Evolutionary conservation across 2,797 vertebrate genomes (phyloP).

Genomic region (Diglossa cyanea): DNA sequence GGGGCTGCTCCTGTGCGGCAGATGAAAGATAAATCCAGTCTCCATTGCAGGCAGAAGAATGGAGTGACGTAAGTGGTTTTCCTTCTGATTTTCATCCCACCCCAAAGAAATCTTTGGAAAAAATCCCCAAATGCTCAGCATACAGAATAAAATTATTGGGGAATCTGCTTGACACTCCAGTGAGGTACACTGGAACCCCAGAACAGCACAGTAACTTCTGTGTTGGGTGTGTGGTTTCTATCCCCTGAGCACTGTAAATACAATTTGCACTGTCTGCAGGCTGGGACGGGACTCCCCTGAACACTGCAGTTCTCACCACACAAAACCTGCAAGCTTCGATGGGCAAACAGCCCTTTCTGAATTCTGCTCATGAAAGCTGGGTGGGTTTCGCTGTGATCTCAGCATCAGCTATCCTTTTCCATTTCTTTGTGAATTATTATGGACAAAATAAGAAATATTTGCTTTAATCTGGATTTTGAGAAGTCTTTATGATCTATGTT

Average conservation of each 20-base stretch:
- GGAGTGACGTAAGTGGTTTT: not conserved
- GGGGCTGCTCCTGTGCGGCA: not conserved
- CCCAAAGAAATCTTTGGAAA: not conserved
- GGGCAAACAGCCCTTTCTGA: not conserved
- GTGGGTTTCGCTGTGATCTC: not conserved
- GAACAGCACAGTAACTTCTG: not conserved
- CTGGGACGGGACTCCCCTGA: not conserved
- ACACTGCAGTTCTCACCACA: not conserved
- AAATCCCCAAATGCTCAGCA: not conserved
- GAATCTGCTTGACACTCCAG: not conserved
- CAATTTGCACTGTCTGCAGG: not conserved
- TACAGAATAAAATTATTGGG: not conserved
- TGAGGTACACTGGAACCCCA: not conserved
- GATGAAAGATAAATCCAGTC: not conserved
- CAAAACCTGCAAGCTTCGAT: not conserved
- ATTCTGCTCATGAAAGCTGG: not conserved
- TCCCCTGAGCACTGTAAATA: not conserved
- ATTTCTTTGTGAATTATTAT: not conserved
- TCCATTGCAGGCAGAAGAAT: not conserved
- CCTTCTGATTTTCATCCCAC: not conserved
- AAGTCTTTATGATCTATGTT: not conserved
- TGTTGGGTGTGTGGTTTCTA: not conserved
- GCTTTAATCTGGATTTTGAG: not conserved
- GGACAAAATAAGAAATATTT: not conserved
- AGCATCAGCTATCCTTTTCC: not conserved